phyloP scores from a whole-genome alignment of 2,113 vertebrate genomes.

The Cheilinus undulatus region DNA sequence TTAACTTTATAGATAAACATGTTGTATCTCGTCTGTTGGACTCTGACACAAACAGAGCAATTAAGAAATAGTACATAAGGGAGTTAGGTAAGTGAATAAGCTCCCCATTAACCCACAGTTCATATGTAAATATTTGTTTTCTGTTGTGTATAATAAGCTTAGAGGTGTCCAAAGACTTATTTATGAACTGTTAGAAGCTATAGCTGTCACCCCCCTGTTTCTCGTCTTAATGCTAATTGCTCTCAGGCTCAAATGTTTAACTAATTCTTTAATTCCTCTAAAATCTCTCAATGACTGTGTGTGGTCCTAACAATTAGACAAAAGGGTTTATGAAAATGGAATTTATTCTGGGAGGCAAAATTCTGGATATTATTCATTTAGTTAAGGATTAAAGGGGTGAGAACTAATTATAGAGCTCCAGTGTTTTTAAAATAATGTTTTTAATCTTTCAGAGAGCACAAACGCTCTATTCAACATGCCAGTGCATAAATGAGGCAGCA shows the following conservation, averaged over 20 bases:
- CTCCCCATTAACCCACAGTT: no score
- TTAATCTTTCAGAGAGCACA: slow-evolving; percentile 37
- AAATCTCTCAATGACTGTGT: not conserved
- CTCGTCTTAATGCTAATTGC: not conserved
- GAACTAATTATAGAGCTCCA: not conserved
- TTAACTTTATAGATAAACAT: no score
- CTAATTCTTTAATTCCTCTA: not conserved
- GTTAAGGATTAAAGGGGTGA: no score
- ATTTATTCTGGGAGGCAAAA: no score
- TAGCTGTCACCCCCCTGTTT: not conserved
- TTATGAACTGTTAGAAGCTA: not conserved
- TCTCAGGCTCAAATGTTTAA: not conserved
- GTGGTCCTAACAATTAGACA: not conserved
- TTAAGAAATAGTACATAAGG: no score
- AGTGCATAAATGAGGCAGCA: slow-evolving; percentile 11
- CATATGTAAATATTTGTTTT: no score
- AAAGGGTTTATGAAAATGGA: not conserved
- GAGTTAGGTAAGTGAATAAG: no score
- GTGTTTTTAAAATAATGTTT: not conserved
- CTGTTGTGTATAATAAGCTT: not conserved
- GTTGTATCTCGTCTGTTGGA: no score
- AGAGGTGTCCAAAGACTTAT: not conserved
- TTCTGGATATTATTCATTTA: not conserved
- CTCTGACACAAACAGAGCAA: no score
- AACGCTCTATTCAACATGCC: not conserved